These are phyloP conservation scores for Gymnothorax javanicus DNA, from an alignment of 2,797 vertebrate species.

Conservation along the genomic window DNA sequence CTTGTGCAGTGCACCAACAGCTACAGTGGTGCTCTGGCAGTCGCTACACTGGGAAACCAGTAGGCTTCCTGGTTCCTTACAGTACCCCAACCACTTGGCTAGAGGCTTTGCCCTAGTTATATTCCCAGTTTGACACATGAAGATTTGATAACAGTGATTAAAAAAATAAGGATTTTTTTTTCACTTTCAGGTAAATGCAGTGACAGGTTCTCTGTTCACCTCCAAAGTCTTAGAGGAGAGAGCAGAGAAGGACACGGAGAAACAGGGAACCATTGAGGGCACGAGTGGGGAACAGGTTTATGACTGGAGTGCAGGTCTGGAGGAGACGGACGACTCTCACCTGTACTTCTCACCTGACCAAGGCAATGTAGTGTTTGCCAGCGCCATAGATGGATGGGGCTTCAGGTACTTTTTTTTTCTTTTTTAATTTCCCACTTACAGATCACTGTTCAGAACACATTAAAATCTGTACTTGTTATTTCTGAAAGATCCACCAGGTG, in stretches of 20 bases:
- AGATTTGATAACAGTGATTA: not conserved
- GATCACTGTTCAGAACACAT: not conserved
- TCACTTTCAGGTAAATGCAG: constrained; percentile 85
- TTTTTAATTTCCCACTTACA: not conserved
- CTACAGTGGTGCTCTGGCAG: too few species aligned
- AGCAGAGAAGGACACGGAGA: constrained; percentile 79
- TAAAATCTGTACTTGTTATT: not conserved
- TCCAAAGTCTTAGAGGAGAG: constrained; percentile 93
- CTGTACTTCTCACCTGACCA: constrained; percentile 96
- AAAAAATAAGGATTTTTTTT: not conserved
- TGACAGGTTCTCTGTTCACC: constrained; percentile 89
- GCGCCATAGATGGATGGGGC: constrained; percentile 94
- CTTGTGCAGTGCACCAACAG: too few species aligned
- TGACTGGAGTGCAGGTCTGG: constrained; percentile 92
- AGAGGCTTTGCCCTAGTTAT: not conserved
- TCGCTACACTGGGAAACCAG: too few species aligned
- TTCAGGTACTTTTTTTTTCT: constrained; percentile 78
- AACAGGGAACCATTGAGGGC: constrained; percentile 38
- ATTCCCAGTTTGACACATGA: not conserved
- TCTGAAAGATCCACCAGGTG: constrained; percentile 66
- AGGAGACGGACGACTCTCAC: constrained; percentile 88
- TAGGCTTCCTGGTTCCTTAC: too few species aligned
- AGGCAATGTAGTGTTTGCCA: constrained; percentile 92
- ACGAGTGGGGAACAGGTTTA: constrained; percentile 79
- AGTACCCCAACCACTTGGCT: too few species aligned